phyloP scores from a whole-genome alignment of 2,888 invertebrate genomes.

The Chydorus sphaericus region DNA sequence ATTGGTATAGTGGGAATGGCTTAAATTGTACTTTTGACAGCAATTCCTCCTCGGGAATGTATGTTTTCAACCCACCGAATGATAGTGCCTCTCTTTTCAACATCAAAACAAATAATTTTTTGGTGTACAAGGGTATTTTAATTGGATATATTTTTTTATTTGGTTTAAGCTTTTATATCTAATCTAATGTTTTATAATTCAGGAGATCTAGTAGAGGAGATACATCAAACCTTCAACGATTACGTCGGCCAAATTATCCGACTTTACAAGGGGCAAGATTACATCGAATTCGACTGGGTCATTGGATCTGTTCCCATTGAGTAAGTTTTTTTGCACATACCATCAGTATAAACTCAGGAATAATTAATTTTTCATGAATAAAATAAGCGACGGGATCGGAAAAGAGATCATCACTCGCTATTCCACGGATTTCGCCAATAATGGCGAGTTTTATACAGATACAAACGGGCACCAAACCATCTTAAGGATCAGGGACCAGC shows the following conservation, averaged over 20 bases:
- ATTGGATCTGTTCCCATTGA: slow-evolving; percentile 36
- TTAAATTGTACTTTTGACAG: too few species aligned
- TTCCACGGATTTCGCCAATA: slow-evolving; percentile 25
- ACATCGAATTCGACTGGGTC: slow-evolving; percentile 36
- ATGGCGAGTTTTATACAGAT: slow-evolving; percentile 36
- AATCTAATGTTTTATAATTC: too few species aligned
- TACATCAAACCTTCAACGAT: slow-evolving; percentile 41
- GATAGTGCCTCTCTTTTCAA: too few species aligned
- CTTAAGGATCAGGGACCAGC: slow-evolving; percentile 22
- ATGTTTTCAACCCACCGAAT: too few species aligned
- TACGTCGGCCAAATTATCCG: slow-evolving; percentile 48
- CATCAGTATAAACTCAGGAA: too few species aligned
- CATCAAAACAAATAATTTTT: too few species aligned
- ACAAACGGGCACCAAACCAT: slow-evolving; percentile 38
- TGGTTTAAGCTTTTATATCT: too few species aligned
- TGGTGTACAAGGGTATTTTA: too few species aligned
- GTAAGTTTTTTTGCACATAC: slow-evolving; percentile 19
- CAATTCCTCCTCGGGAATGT: too few species aligned
- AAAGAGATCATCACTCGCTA: slow-evolving; percentile 36
- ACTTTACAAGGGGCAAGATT: slow-evolving; percentile 33
- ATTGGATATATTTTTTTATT: too few species aligned
- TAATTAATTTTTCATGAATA: too few species aligned
- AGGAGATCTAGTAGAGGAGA: slow-evolving; percentile 41
- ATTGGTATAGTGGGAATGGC: too few species aligned
- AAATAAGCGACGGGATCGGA: slow-evolving; percentile 26